These are phyloP conservation scores for Gadopsis bispinosus DNA, from an alignment of 2,797 vertebrate genomes.

Conservation along the genomic window DNA sequence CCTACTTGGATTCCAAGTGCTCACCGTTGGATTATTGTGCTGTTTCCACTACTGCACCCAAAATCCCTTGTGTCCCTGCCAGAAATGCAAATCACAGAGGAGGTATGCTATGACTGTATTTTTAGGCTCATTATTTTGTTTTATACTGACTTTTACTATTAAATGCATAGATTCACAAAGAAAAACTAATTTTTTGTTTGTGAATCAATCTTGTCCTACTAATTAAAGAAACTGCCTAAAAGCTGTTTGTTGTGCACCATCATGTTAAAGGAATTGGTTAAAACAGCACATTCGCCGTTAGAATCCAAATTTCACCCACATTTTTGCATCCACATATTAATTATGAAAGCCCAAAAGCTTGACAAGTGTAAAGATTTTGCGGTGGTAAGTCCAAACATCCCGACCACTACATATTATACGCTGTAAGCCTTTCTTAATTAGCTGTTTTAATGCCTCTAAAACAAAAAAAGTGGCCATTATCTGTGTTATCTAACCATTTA, in stretches of 20 bases:
- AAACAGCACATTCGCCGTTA: neutral
- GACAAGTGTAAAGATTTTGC: neutral
- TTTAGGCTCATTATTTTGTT: neutral
- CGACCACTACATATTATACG: neutral
- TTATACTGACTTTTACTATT: neutral
- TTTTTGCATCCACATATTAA: neutral
- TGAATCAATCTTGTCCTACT: too few relatives aligned
- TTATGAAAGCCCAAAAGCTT: neutral
- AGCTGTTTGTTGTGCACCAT: neutral
- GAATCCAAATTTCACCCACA: neutral
- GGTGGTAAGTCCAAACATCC: neutral
- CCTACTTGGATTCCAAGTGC: conserved; percentile 36
- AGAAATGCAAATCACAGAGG: conserved; percentile 26
- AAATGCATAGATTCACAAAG: neutral
- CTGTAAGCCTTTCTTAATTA: conserved; percentile 2
- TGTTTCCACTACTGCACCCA: neutral
- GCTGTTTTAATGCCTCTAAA: conserved; percentile 9
- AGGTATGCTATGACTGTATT: neutral
- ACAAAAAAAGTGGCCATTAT: neutral
- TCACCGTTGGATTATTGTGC: conserved; percentile 25
- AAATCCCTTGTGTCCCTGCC: conserved; percentile 26
- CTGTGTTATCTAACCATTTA: neutral
- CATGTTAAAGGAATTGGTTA: neutral
- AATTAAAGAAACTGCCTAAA: neutral
- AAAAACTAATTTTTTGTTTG: too few relatives aligned